A percentile compares a stretch with the other conserved stretches of the same genome.
Conservation (phyloP, 2,888 invertebrate genomes). For the Frankliniella intonsa region DNA sequence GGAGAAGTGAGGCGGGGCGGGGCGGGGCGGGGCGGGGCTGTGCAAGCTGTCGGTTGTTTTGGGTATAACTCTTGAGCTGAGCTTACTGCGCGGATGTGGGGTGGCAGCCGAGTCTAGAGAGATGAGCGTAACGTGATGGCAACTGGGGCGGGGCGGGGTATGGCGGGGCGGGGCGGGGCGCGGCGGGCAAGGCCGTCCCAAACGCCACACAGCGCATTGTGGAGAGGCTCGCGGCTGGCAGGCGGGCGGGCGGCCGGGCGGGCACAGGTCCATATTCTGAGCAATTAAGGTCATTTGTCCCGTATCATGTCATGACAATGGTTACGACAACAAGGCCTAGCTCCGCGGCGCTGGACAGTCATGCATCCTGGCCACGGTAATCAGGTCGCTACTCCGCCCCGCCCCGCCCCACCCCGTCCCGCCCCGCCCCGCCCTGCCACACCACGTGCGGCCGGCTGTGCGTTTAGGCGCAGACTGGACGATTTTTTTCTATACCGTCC, state of each 20-base stretch:
- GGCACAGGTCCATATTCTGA: conserved; percentile 7
- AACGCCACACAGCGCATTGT: neutral
- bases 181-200: no score
- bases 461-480: neutral
- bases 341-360: neutral
- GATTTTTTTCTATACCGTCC: no score
- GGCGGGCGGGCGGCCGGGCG: neutral
- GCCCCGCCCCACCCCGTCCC: neutral
- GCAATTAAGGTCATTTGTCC: conserved; percentile 19
- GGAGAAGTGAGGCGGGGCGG: no score
- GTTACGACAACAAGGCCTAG: neutral
- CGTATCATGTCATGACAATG: neutral
- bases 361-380: neutral
- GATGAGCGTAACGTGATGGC: no score
- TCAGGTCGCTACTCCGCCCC: conserved; percentile 1
- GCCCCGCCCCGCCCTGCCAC: neutral
- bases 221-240: neutral
- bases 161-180: no score
- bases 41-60: no score
- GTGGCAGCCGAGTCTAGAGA: no score
- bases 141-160: no score
- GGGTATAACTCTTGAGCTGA: no score
- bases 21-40: no score
- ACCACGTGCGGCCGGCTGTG: neutral
- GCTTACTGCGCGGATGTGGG: no score